Base-by-base conservation (phyloP, 1,140 invertebrate genomes). In the Alviniconcha marisindica region DNA sequence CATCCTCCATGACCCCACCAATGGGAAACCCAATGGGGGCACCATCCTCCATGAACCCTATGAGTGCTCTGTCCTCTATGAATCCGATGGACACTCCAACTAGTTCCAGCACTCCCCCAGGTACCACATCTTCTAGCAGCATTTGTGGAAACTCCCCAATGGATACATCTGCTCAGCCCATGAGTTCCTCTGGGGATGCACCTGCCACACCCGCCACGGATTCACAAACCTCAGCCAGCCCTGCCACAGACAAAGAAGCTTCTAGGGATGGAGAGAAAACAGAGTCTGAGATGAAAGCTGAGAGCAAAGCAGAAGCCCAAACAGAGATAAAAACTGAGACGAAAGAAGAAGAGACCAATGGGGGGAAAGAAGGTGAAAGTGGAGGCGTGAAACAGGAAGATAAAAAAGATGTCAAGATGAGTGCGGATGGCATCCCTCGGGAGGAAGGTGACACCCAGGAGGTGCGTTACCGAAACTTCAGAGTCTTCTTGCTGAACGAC, bases 401-500 rank as follows among this genome's bases (percentile, higher is more conserved):
- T 2, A 71, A 71, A 18, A 38, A 71, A 18, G 21, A 14, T 2
- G 14, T 31, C 15, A 38, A 14, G 28, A 33, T 71, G 69, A 14
- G 69, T 2, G 14, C 69, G 14, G 69, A 71, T 36, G 69, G 69
- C 36, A 71, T 71, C 7, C 36, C 4, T 33, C 38, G 69, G 42
- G 60, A 80, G 40, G 56, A 80, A 18, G 40, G 54, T 3, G 81
- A 81, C 10, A 24, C 33, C 0, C 79, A 77, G n/a, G 81, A 88
- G 18, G 69, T 88, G 12, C 77, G 97, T 54, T 97, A 97, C 1
- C 93, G 98, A 73, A 95, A 96, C 82, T 99, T 99, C 90, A 95
- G 96, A 69, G 94, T 99, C 1, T 97, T 96, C 92, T 95, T 99
- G 7, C 93, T 99, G 7, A 99, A 99, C 91, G 99, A 99, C 91